Conservation (phyloP, 1,140 invertebrate genomes). For the Drosophila grimshawi region DNA sequence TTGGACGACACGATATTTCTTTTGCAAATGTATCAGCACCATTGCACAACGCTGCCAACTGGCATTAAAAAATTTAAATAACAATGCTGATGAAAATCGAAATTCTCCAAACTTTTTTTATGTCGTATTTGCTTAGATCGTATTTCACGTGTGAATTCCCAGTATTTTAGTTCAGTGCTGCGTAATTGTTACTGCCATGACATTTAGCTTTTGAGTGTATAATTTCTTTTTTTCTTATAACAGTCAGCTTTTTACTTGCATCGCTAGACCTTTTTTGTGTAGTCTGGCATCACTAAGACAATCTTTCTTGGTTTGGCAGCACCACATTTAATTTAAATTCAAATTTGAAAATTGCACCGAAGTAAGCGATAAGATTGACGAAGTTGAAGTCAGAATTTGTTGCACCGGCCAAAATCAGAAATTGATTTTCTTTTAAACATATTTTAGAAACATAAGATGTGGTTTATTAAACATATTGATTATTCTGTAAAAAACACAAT, state of each 20-base stretch:
- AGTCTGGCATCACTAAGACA: conserved; percentile 15
- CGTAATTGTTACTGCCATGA: background rate
- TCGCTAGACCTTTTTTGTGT: background rate
- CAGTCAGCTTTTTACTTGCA: background rate
- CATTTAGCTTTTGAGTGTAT: conserved; percentile 3
- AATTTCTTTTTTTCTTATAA: background rate
- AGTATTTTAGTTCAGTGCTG: background rate
- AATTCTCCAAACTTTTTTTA: background rate
- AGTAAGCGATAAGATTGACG: background rate
- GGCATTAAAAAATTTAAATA: conserved; percentile 73
- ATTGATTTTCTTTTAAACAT: background rate
- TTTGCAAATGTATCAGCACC: conserved; percentile 86
- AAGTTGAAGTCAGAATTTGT: no score
- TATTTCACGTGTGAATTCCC: background rate
- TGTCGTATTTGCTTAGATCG: background rate
- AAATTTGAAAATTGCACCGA: conserved; percentile 18
- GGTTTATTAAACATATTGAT: background rate
- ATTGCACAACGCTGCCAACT: conserved; percentile 65
- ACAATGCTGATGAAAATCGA: conserved; percentile 8
- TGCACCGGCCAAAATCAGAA: no score
- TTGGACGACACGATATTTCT: conserved; percentile 91
- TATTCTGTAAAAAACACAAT: no score
- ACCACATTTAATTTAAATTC: conserved; percentile 15
- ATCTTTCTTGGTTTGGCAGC: background rate
- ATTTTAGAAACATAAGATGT: background rate